These are phyloP conservation scores for Chromoteleia sp. DNA, from an alignment of 2,888 invertebrate species.

Conservation along the genomic window DNA sequence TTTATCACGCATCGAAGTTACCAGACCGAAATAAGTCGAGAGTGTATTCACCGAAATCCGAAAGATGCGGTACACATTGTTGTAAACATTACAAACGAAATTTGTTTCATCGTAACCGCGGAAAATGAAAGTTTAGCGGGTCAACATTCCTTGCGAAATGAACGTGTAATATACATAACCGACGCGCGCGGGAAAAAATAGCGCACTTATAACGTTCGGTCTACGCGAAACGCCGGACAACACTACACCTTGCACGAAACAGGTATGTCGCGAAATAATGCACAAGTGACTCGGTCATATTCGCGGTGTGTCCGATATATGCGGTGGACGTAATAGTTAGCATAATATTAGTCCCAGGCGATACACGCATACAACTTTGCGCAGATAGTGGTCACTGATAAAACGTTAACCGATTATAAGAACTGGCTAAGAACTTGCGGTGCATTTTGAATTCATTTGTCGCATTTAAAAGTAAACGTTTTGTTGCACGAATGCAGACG, in stretches of 20 bases:
- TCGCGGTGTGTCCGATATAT: constrained; percentile 49
- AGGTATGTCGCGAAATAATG: constrained; percentile 49
- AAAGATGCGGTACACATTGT: no score
- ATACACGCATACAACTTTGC: constrained; percentile 35
- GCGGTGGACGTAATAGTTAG: constrained; percentile 60
- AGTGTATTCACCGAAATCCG: neutral
- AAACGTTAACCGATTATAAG: constrained; percentile 46
- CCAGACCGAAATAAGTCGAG: neutral
- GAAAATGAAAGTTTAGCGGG: constrained; percentile 17
- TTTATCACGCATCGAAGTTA: constrained; percentile 12
- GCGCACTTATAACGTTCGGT: constrained; percentile 13
- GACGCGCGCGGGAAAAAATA: constrained; percentile 28
- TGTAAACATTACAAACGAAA: neutral
- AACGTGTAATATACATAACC: constrained; percentile 23
- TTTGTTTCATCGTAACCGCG: neutral
- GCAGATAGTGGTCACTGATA: constrained; percentile 50
- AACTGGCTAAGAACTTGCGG: constrained; percentile 18
- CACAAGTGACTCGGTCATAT: constrained; percentile 54
- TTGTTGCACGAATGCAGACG: no score
- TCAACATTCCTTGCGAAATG: constrained; percentile 14
- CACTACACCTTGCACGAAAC: constrained; percentile 51
- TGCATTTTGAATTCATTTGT: neutral
- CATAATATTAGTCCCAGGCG: constrained; percentile 47
- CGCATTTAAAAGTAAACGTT: neutral
- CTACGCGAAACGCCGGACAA: constrained; percentile 20